A percentile compares a stretch with the other conserved stretches of the same genome.
Conservation (phyloP, 1,140 invertebrate species). For the Aphaenogaster ashmeadi region DNA sequence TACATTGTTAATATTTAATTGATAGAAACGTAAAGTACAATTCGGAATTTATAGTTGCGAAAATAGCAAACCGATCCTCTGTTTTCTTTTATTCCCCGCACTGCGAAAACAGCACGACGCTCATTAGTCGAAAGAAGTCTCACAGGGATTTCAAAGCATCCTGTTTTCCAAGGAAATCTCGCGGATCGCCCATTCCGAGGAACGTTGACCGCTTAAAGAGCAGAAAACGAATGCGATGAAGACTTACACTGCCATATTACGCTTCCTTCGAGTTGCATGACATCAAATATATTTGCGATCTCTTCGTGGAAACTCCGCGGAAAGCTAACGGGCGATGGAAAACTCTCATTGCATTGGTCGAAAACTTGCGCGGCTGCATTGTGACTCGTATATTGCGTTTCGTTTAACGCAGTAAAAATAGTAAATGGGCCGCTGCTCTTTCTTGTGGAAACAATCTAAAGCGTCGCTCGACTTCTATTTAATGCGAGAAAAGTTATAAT, state of each 20-base stretch:
- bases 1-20: not conserved
- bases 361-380: slow-evolving; percentile 10
- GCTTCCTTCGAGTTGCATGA: slow-evolving; percentile 19
- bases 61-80: slow-evolving; percentile 3
- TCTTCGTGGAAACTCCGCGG: slow-evolving; percentile 26
- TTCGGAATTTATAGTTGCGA: slow-evolving; percentile 7
- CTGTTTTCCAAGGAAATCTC: slow-evolving; percentile 66
- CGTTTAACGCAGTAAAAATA: slow-evolving; percentile 28
- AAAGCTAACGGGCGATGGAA: slow-evolving; percentile 42
- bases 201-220: slow-evolving; percentile 55
- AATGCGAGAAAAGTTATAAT: slow-evolving; percentile 53
- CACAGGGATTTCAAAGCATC: slow-evolving; percentile 65
- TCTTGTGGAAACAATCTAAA: slow-evolving; percentile 39
- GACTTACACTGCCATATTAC: slow-evolving; percentile 30
- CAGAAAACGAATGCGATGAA: slow-evolving; percentile 42
- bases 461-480: slow-evolving; percentile 22
- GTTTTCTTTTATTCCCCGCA: not conserved
- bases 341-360: slow-evolving; percentile 20
- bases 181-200: slow-evolving; percentile 33
- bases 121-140: slow-evolving; percentile 70
- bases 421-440: not conserved
- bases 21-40: not conserved
- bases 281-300: slow-evolving; percentile 51
- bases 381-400: slow-evolving; percentile 34
- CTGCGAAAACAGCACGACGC: slow-evolving; percentile 60